Percentiles rank a stretch among this genome's conserved stretches.
phyloP scores from a whole-genome alignment of 1,140 invertebrate species.

The Heliconius congener region DNA sequence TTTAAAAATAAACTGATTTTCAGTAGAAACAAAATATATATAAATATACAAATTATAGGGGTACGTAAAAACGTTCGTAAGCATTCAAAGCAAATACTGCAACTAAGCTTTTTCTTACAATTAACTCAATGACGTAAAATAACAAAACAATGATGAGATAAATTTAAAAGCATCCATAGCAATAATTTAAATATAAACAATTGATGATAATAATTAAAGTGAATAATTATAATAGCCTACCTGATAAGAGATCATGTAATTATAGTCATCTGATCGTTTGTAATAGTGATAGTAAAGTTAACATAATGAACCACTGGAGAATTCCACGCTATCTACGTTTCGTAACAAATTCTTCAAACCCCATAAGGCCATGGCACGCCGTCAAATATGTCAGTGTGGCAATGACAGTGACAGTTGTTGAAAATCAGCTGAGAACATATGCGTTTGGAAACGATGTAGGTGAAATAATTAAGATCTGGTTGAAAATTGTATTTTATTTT shows the following conservation, averaged over 20 bases:
- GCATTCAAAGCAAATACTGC: not conserved
- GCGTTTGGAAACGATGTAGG: not conserved
- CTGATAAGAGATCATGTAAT: slow-evolving; percentile 14
- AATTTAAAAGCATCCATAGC: not conserved
- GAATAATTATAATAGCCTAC: not conserved
- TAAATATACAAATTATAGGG: not conserved
- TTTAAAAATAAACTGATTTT: too few relatives aligned
- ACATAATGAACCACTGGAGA: slow-evolving; percentile 37
- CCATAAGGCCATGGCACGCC: slow-evolving; percentile 14
- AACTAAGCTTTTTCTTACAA: not conserved
- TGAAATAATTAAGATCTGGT: not conserved
- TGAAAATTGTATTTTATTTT: not conserved
- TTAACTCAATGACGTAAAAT: not conserved
- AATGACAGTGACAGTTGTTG: slow-evolving; percentile 25
- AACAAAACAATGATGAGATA: slow-evolving; percentile 1
- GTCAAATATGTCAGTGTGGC: slow-evolving; percentile 24
- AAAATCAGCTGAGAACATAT: slow-evolving; percentile 30
- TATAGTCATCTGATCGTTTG: slow-evolving; percentile 24
- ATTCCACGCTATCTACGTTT: slow-evolving; percentile 35
- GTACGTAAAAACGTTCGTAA: not conserved
- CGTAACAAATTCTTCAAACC: slow-evolving; percentile 40
- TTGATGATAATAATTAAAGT: not conserved
- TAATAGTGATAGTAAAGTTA: slow-evolving; percentile 18
- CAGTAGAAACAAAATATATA: not conserved
- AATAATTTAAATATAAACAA: slow-evolving; percentile 13